phyloP scores from a whole-genome alignment of 2,888 invertebrate genomes.

The Thera britannica region DNA sequence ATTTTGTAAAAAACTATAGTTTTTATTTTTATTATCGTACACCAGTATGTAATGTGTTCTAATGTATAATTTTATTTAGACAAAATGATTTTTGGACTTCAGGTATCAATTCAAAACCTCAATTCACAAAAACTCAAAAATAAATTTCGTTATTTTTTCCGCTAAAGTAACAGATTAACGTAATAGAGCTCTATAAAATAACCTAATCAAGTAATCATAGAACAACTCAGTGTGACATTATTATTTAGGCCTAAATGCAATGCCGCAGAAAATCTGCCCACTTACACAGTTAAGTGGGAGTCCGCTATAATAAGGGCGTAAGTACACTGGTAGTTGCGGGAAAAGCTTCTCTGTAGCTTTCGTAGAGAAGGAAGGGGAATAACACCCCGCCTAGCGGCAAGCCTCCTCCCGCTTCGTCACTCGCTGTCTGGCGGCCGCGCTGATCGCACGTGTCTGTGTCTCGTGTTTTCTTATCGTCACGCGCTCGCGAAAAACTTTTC shows the following conservation, averaged over 20 bases:
- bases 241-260: constrained; percentile 82
- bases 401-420: constrained; percentile 62
- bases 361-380: constrained; percentile 73
- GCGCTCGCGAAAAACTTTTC: constrained; percentile 82
- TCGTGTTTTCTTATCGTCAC: constrained; percentile 41
- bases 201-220: constrained; percentile 17
- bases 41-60: not conserved
- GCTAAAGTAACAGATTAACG: not conserved
- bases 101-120: too few relatives aligned
- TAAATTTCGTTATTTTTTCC: too few relatives aligned
- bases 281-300: constrained; percentile 77
- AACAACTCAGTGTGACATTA: constrained; percentile 48
- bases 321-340: constrained; percentile 54
- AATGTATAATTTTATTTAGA: too few relatives aligned
- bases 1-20: not conserved
- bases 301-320: constrained; percentile 58
- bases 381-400: constrained; percentile 67
- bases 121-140: too few relatives aligned
- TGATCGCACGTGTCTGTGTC: constrained; percentile 60
- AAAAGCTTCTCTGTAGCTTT: constrained; percentile 77
- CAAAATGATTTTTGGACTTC: too few relatives aligned
- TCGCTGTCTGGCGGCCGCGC: constrained; percentile 69
- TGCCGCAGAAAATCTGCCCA: constrained; percentile 80
- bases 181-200: not conserved
- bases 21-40: not conserved